Base-by-base conservation (phyloP, 1,140 invertebrate genomes). In the Euwallacea similis region DNA sequence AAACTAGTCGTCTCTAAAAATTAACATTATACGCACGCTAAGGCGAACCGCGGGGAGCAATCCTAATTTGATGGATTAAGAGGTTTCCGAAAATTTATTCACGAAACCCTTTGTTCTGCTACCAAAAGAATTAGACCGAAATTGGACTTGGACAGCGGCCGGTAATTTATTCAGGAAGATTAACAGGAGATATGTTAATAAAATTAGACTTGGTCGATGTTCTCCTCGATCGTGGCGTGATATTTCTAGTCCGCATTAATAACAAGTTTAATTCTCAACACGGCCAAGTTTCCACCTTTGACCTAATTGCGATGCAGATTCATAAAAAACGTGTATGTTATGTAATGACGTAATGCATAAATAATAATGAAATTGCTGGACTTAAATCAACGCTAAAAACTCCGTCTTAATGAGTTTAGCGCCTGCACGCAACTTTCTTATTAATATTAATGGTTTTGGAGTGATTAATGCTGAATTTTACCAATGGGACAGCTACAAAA, bases 401-500 rank as follows among this genome's bases (percentile, higher is more conserved):
- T 60, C 21, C 43, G 55, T 33, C 41, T 41, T 67, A 66, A 56
- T 56, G 54, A 58, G 64, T 66, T 59, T 60, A 68, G 42, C 66
- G 47, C 67, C 67, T 46, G 60, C 67, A 69, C 67, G 67, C 67
- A 69, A 69, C 56, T 55, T 63, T 56, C 42, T 62, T 69, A 69
- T 69, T 69, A 69, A 69, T 69, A 69, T 69, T 69, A 69, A 69
- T 69, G 47, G 9, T 11, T 3, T 16, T 54, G 21, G 58, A 69
- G 62, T 69, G 59, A 69, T 69, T 69, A 69, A 69, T 69, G 59
- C 67, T 62, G 13, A 69, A 62, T 42, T 54, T 46, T 7, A 42
- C 21, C 13, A 69, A 62, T 63, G 60, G 21, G 21, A 33, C 21
- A 33, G 21, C 4, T 33, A 33, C 21, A 33, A 33, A 33, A 33